These are phyloP conservation scores for Entomobrya proxima DNA, from an alignment of 2,888 invertebrate species.

Conservation along the genomic window DNA sequence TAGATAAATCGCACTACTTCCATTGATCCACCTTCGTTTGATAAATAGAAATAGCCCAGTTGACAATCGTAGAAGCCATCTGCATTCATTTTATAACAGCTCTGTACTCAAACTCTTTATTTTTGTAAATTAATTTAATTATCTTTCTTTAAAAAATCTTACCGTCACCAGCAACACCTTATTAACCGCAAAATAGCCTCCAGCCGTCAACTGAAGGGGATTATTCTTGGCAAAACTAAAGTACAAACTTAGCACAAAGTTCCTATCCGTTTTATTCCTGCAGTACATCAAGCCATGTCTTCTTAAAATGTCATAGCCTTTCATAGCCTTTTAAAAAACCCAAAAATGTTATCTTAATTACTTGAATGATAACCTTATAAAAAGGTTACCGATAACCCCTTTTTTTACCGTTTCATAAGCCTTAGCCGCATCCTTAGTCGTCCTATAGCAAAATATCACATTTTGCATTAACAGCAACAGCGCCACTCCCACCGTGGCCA, in stretches of 20 bases:
- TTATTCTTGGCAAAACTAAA: conserved; percentile 71
- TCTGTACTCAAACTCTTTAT: too few species aligned
- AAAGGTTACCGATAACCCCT: not conserved
- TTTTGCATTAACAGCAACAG: conserved; percentile 62
- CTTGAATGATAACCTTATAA: not conserved
- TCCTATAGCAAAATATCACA: conserved; percentile 65
- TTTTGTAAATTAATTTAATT: not conserved
- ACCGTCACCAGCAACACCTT: conserved; percentile 67
- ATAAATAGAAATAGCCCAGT: conserved; percentile 71
- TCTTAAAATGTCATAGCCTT: conserved; percentile 71
- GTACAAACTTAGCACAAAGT: conserved; percentile 71
- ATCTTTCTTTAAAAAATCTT: not conserved
- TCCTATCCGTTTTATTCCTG: conserved; percentile 69
- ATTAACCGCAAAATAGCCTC: conserved; percentile 71
- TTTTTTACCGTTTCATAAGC: conserved; percentile 68
- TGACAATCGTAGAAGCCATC: conserved; percentile 66
- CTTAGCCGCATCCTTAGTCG: conserved; percentile 66
- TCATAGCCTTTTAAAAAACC: conserved; percentile 66
- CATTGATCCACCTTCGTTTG: conserved; percentile 72
- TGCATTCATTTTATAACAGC: conserved; percentile 9
- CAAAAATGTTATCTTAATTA: not conserved
- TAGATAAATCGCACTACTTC: conserved; percentile 46
- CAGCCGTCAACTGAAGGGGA: conserved; percentile 70
- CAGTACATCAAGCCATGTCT: conserved; percentile 72
- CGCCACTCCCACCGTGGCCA: conserved; percentile 46